Evolutionary conservation across 2,113 vertebrate genomes (phyloP).

Genomic region (Pangasianodon gigas): DNA sequence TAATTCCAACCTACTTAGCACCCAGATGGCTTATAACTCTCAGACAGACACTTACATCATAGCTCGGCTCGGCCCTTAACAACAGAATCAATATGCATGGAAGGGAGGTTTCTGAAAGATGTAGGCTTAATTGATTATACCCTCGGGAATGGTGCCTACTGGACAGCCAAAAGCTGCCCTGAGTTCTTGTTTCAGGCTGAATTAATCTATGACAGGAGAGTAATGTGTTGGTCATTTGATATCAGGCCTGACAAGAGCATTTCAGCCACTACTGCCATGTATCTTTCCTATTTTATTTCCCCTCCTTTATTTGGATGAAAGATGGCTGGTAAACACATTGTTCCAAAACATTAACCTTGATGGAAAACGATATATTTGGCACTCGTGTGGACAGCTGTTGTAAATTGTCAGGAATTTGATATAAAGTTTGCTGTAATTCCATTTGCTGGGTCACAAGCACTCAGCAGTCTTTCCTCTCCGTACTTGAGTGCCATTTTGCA

Average conservation of each 20-base stretch:
- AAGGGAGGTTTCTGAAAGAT: constrained; percentile 66
- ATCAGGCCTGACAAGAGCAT: constrained; percentile 37
- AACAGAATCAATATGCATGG: constrained; percentile 77
- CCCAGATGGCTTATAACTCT: constrained; percentile 45
- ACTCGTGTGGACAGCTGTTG: constrained; percentile 67
- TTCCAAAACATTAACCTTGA: constrained; percentile 68
- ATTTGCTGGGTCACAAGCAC: constrained; percentile 66
- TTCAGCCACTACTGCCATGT: constrained; percentile 30
- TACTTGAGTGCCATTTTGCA: constrained; percentile 71
- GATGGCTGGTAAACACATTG: constrained; percentile 64
- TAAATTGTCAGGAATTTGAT: constrained; percentile 66
- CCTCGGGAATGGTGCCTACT: constrained; percentile 18
- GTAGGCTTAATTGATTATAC: constrained; percentile 69
- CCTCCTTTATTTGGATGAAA: constrained; percentile 64
- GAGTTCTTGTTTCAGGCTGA: constrained; percentile 25
- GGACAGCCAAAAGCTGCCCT: constrained; percentile 34
- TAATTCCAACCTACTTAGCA: constrained; percentile 38
- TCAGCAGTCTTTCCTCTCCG: constrained; percentile 58
- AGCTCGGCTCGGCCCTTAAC: constrained; percentile 56
- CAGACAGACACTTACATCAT: constrained; percentile 37
- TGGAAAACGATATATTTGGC: constrained; percentile 72
- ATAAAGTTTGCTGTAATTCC: constrained; percentile 67
- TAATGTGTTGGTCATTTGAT: constrained; percentile 44
- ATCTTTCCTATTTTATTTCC: constrained; percentile 50
- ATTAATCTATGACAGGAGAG: constrained; percentile 38